These are phyloP conservation scores for Chroicocephalus ridibundus DNA, from an alignment of 2,113 vertebrate species.

Conservation along the genomic window DNA sequence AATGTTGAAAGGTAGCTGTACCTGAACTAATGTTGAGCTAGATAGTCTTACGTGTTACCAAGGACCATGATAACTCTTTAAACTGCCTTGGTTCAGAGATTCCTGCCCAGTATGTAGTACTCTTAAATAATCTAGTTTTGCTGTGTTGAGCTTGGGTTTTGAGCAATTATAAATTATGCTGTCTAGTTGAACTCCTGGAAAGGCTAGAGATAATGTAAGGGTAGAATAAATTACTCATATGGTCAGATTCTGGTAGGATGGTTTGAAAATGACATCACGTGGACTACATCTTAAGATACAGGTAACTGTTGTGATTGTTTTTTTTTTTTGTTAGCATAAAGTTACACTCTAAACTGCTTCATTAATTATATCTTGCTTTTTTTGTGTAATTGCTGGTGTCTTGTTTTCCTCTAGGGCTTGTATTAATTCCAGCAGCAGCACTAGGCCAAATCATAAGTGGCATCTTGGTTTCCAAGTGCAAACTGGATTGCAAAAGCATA, in stretches of 20 bases:
- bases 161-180: not conserved
- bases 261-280: not conserved
- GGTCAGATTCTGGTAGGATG: not conserved
- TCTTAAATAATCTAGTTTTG: not conserved
- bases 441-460: slow-evolving; percentile 83
- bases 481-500: slow-evolving; percentile 73
- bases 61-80: not conserved
- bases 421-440: slow-evolving; percentile 81
- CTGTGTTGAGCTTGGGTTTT: not conserved
- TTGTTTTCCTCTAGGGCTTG: slow-evolving; percentile 74
- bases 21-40: not conserved
- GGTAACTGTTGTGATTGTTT: not conserved
- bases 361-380: not conserved
- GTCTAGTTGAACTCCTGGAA: not conserved
- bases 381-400: slow-evolving; percentile 33
- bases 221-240: not conserved
- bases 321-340: not conserved
- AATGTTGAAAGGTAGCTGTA: not conserved
- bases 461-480: slow-evolving; percentile 75
- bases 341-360: not conserved
- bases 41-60: not conserved
- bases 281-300: not conserved
- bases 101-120: not conserved
- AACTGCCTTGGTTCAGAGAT: not conserved
- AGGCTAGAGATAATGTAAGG: not conserved